Evolutionary conservation across 2,888 invertebrate genomes (phyloP).

Genomic region (Acanthopleura granulata): DNA sequence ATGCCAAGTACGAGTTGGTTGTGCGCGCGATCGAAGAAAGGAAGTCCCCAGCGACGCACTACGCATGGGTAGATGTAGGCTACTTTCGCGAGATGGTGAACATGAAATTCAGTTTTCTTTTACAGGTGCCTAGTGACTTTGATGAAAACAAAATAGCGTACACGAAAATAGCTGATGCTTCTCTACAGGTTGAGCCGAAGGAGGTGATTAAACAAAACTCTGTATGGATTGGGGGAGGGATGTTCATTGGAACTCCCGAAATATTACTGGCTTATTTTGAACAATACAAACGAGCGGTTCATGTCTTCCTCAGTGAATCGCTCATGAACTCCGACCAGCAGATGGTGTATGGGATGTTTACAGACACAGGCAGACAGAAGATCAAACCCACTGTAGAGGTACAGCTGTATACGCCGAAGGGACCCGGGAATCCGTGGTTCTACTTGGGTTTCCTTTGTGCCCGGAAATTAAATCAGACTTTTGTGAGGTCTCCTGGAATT

Average conservation of each 20-base stretch:
- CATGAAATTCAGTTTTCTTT: background rate
- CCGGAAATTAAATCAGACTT: background rate
- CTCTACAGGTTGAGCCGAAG: background rate
- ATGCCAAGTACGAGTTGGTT: slow-evolving; percentile 26
- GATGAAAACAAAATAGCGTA: slow-evolving; percentile 16
- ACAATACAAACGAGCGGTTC: slow-evolving; percentile 18
- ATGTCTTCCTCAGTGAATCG: slow-evolving; percentile 15
- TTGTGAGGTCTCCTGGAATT: no score
- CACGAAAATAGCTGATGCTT: background rate
- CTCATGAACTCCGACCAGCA: slow-evolving; percentile 26
- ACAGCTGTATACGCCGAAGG: background rate
- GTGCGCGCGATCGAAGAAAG: slow-evolving; percentile 20
- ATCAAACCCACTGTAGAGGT: background rate
- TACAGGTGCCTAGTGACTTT: slow-evolving; percentile 13
- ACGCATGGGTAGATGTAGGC: slow-evolving; percentile 28
- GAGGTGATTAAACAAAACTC: slow-evolving; percentile 21
- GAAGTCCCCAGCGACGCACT: slow-evolving; percentile 18
- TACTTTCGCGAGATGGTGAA: slow-evolving; percentile 21
- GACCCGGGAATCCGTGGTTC: background rate
- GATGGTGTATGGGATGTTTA: slow-evolving; percentile 26
- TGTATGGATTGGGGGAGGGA: slow-evolving; percentile 26
- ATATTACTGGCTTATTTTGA: slow-evolving; percentile 17
- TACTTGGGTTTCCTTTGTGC: background rate
- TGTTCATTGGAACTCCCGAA: slow-evolving; percentile 17
- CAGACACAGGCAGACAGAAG: background rate